These are phyloP conservation scores for Erynnis tages DNA, from an alignment of 2,888 invertebrate species.

Conservation along the genomic window DNA sequence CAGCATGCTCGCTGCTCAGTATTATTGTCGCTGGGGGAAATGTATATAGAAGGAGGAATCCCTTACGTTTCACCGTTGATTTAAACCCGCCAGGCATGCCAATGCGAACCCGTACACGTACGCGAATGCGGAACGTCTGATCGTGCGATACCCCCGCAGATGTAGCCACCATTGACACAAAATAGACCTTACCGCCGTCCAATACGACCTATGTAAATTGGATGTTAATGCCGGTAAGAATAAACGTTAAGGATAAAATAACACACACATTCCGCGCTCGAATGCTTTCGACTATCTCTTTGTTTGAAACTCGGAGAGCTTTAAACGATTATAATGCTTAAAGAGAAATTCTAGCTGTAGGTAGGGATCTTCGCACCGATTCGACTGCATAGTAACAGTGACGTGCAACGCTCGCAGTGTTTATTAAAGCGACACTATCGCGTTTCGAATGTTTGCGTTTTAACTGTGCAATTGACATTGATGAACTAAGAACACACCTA, in stretches of 20 bases:
- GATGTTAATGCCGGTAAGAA: no score
- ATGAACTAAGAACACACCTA: neutral
- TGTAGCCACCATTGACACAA: constrained; percentile 1
- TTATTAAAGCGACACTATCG: constrained; percentile 8
- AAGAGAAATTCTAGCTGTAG: neutral
- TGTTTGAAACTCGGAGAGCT: neutral
- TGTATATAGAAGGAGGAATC: constrained; percentile 8
- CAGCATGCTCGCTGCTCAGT: neutral
- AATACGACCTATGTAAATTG: neutral
- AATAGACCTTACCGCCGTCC: neutral
- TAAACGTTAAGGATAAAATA: constrained; percentile 5
- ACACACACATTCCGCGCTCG: neutral
- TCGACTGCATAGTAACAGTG: neutral
- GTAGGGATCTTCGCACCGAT: neutral
- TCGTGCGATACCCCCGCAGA: constrained; percentile 14
- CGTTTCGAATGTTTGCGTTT: neutral
- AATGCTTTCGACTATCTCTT: constrained; percentile 8
- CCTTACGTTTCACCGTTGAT: constrained; percentile 19
- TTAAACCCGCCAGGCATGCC: constrained; percentile 22
- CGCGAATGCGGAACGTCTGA: constrained; percentile 14
- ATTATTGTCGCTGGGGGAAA: constrained; percentile 19
- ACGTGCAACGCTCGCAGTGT: constrained; percentile 2
- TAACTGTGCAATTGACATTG: constrained; percentile 6
- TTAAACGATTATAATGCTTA: constrained; percentile 26
- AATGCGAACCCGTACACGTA: constrained; percentile 6